A percentile compares a stretch with the other conserved stretches of the same genome.
Evolutionary conservation across 2,797 vertebrate species (phyloP).

Genomic region (Sitta carolinensis): DNA sequence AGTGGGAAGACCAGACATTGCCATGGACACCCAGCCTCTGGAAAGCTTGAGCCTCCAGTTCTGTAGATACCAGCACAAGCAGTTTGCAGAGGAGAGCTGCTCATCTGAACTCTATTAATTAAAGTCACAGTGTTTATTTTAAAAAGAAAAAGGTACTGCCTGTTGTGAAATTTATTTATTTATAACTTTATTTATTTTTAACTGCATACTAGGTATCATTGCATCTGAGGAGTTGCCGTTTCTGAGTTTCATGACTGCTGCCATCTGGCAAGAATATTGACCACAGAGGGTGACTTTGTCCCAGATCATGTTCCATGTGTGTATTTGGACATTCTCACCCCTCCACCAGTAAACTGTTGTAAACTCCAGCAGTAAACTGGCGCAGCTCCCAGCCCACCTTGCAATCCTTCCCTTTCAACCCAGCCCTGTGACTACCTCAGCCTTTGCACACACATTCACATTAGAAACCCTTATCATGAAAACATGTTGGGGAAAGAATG

Average conservation of each 20-base stretch:
- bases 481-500: background rate
- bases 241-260: background rate
- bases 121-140: background rate
- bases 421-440: background rate
- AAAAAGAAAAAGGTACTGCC: background rate
- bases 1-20: background rate
- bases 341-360: background rate
- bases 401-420: background rate
- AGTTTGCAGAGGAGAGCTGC: background rate
- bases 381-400: fast-evolving
- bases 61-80: background rate
- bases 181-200: background rate
- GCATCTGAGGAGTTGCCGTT: background rate
- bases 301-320: background rate
- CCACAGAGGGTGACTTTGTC: too few species aligned
- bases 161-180: background rate
- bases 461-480: background rate
- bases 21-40: background rate
- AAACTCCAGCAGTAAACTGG: too few species aligned
- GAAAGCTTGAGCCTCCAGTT: background rate
- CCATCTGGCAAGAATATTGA: background rate
- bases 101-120: background rate
- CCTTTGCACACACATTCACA: background rate
- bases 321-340: background rate
- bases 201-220: fast-evolving